phyloP scores from a whole-genome alignment of 2,888 invertebrate species.

The Sarcophaga variegata region DNA sequence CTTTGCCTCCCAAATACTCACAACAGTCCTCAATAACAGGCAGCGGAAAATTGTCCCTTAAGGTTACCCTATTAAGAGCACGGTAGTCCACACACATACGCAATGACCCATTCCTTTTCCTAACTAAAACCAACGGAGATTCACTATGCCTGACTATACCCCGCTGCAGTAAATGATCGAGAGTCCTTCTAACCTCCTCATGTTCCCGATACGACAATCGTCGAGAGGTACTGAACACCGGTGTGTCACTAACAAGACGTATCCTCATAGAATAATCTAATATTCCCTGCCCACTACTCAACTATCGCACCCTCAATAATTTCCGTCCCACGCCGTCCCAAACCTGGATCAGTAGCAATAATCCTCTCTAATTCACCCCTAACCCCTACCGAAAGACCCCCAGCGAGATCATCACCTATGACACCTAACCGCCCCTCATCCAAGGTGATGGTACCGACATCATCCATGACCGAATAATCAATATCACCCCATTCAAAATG shows the following conservation, averaged over 20 bases:
- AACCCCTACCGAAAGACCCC: too few species aligned
- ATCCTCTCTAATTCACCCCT: background rate
- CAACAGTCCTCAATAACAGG: constrained; percentile 22
- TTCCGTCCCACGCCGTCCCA: background rate
- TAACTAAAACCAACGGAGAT: constrained; percentile 10
- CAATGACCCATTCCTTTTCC: constrained; percentile 4
- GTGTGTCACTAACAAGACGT: background rate
- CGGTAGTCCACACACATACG: constrained; percentile 35
- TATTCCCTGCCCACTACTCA: background rate
- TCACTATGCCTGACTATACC: constrained; percentile 29
- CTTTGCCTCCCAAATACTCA: constrained; percentile 12
- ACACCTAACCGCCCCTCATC: background rate
- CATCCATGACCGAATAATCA: too few species aligned
- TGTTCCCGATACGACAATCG: constrained; percentile 29
- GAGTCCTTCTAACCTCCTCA: background rate
- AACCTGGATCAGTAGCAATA: background rate
- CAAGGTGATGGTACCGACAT: background rate
- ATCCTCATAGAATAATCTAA: constrained; percentile 22
- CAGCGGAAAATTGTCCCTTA: constrained; percentile 10
- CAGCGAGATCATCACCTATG: background rate
- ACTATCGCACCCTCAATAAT: background rate
- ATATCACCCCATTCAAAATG: too few species aligned
- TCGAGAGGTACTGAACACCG: constrained; percentile 6
- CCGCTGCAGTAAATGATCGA: constrained; percentile 1
- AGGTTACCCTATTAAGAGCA: background rate